Conservation (phyloP, 2,113 vertebrate species). For the Indicator indicator region DNA sequence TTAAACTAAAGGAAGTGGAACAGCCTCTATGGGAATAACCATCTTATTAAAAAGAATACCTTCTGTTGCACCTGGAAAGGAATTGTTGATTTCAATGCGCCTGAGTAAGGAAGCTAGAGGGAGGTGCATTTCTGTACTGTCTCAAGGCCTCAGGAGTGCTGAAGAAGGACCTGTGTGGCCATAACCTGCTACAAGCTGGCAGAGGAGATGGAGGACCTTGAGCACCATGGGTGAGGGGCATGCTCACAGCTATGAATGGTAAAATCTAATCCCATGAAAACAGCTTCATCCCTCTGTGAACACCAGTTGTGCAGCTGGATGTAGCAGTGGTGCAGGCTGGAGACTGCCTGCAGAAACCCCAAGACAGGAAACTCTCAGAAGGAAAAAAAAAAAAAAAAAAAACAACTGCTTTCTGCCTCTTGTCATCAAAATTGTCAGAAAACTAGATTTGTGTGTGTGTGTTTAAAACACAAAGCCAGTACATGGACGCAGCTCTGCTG, state of each 20-base stretch:
- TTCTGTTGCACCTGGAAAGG: not conserved
- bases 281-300: rapidly evolving
- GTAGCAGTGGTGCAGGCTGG: not conserved
- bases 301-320: rapidly evolving
- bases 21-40: not conserved
- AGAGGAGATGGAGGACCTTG: not conserved
- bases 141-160: rapidly evolving
- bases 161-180: not conserved
- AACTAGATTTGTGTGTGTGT: not conserved
- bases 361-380: not conserved
- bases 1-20: not conserved
- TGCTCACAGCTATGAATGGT: not conserved
- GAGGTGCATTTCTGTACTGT: not conserved
- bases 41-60: not conserved
- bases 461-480: not conserved
- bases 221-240: not conserved
- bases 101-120: not conserved
- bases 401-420: not conserved
- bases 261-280: not conserved
- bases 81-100: not conserved
- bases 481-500: not conserved
- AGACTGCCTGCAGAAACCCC: not conserved
- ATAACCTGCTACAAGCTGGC: not conserved
- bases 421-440: not conserved
- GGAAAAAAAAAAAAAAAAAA: not conserved